Evolutionary conservation across 2,888 invertebrate species (phyloP).

Genomic region (Tridacna crocea): DNA sequence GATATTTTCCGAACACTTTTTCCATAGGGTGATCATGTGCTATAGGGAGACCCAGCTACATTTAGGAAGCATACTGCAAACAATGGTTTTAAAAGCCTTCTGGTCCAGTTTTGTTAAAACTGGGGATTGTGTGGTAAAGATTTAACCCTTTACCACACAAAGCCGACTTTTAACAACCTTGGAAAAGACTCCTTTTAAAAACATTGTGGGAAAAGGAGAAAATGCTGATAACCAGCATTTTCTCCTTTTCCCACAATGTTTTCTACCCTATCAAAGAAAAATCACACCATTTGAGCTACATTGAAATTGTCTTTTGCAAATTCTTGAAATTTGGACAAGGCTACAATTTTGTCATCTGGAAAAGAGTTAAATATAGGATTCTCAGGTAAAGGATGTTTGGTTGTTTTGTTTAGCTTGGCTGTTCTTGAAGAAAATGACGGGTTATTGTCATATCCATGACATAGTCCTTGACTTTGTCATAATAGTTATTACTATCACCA

Average conservation of each 20-base stretch:
- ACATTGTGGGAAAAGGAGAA: not conserved
- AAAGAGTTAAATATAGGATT: not conserved
- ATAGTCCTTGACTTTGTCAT: too few relatives aligned
- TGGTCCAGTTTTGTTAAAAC: too few relatives aligned
- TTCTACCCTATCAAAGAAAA: not conserved
- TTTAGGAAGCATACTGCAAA: too few relatives aligned
- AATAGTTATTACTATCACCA: too few relatives aligned
- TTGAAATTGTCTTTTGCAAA: not conserved
- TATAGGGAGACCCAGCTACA: too few relatives aligned
- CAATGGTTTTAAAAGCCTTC: too few relatives aligned
- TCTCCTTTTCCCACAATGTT: not conserved
- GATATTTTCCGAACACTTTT: too few relatives aligned
- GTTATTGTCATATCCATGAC: too few relatives aligned
- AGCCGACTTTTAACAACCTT: not conserved
- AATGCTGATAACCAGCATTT: not conserved
- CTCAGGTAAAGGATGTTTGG: not conserved
- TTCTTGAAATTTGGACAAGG: not conserved
- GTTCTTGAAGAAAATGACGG: too few relatives aligned
- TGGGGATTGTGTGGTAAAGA: too few relatives aligned
- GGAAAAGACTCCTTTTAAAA: not conserved
- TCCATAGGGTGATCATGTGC: too few relatives aligned
- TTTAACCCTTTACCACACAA: not conserved
- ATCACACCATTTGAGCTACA: not conserved
- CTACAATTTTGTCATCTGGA: not conserved
- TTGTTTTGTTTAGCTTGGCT: not conserved